Base-by-base conservation (phyloP, 2,113 vertebrate species). In the Accipiter cooperii region DNA sequence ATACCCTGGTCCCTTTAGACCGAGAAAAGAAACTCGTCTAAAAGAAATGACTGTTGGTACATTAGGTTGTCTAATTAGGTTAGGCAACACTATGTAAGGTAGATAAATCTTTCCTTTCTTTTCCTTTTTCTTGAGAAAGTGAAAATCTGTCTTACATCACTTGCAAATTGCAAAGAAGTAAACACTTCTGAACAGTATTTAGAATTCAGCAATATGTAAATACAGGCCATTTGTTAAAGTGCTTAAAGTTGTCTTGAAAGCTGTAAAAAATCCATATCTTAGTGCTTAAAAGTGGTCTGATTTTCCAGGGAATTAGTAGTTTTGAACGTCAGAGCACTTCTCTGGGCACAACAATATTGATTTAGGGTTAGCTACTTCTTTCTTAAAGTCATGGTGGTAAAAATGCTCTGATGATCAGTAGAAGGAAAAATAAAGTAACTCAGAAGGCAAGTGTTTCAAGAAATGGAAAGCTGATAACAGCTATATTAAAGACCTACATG, bases 151-250 rank as follows among this genome's bases (percentile, higher is more conserved):
- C 74, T 77, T 60, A 61, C 2, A 2, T 60, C 83, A 82, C 64
- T 87, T 95, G 60, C 38, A 95, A 92, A 92, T 89, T 83, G 40
- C 47, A 71, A 74, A 66, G 54, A 88, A 93, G 51, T 85, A 89
- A 94, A 93, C 76, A 55, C 17, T 95, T 92, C 58, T 94, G 58
- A 96, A 71, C 40, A 92, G 60, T 89, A 94, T 90, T 88, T 78
- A 87, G 77, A 96, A 89, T 87, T 87, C 90, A 93, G 84, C 89
- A 96, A 68, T 87, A 95, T 93, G 95, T 89, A 95, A 96, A 95
- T 95, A 76, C 40, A 76, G 42, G 47, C 18, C 21, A 84, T 96
- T 96, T 92, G 60, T 95, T 92, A 87, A 92, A 93, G 73, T 61
- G 26, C 24, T 88, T 86, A 57, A 90, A 89, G 46, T 51, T 94